A percentile compares a stretch with the other conserved stretches of the same genome.
These are phyloP conservation scores for Saguinus imperator DNA, from an alignment of 2,113 vertebrate species.

Conservation along the genomic window DNA sequence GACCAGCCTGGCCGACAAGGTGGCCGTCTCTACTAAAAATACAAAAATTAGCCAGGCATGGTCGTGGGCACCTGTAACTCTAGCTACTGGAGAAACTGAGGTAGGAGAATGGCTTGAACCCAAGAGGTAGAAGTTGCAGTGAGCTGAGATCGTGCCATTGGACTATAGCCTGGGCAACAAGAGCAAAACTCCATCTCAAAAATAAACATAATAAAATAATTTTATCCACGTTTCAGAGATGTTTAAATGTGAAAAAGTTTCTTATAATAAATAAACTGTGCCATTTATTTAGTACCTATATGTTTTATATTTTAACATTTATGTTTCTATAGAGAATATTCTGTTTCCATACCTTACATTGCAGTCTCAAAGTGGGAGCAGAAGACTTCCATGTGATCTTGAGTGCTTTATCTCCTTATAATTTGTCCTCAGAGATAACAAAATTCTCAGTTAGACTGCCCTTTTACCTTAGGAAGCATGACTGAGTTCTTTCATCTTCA, in stretches of 20 bases:
- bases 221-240: slow-evolving; percentile 21
- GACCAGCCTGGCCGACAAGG: too few species aligned
- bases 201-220: not conserved
- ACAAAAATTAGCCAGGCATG: too few species aligned
- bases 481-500: slow-evolving; percentile 4
- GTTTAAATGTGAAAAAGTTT: not conserved
- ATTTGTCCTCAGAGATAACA: not conserved
- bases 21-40: too few species aligned
- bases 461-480: slow-evolving; percentile 44
- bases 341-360: not conserved
- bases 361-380: not conserved
- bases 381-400: not conserved
- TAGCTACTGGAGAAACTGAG: too few species aligned
- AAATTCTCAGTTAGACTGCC: slow-evolving; percentile 9
- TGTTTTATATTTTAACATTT: not conserved
- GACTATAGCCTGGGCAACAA: too few species aligned
- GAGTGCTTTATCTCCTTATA: not conserved
- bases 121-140: too few species aligned
- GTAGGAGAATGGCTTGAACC: too few species aligned
- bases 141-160: too few species aligned
- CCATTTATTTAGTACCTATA: not conserved
- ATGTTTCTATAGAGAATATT: slow-evolving; percentile 5
- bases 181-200: too few species aligned
- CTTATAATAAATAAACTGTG: slow-evolving; percentile 28
- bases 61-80: too few species aligned